These are phyloP conservation scores for Idaea aversata DNA, from an alignment of 2,888 invertebrate species.

Conservation along the genomic window DNA sequence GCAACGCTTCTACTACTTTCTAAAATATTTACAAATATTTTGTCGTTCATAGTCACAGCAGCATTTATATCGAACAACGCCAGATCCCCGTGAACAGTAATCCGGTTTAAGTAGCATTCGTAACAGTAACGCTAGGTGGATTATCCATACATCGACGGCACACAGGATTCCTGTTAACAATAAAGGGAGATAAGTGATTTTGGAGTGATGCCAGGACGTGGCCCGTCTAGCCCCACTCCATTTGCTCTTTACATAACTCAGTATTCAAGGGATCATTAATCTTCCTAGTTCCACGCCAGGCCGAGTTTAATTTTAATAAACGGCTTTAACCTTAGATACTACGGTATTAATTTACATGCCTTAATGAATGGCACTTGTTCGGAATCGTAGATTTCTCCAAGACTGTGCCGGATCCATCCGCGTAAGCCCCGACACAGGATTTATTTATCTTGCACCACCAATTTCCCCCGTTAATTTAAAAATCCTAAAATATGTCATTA, in stretches of 20 bases:
- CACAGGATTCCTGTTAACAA: constrained; percentile 51
- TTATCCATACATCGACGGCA: constrained; percentile 31
- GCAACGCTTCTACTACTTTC: too few species aligned
- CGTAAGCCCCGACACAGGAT: too few species aligned
- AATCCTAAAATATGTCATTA: too few species aligned
- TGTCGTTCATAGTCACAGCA: not conserved
- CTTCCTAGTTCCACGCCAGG: constrained; percentile 76
- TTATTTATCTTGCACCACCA: too few species aligned
- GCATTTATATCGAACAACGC: constrained; percentile 12
- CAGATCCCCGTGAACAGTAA: constrained; percentile 25
- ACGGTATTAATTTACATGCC: constrained; percentile 68
- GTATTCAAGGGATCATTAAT: constrained; percentile 78
- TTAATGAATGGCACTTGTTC: constrained; percentile 61
- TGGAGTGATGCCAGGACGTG: constrained; percentile 74
- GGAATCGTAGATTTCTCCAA: constrained; percentile 46
- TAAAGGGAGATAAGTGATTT: constrained; percentile 74
- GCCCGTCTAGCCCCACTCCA: constrained; percentile 68
- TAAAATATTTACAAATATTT: too few species aligned
- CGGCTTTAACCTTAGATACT: constrained; percentile 60
- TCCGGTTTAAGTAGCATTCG: constrained; percentile 29
- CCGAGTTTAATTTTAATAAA: constrained; percentile 79
- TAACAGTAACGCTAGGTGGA: constrained; percentile 29
- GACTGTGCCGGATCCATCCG: constrained; percentile 14
- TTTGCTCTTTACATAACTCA: constrained; percentile 78
- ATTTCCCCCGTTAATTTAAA: too few species aligned